A percentile compares a stretch with the other conserved stretches of the same genome.
Evolutionary conservation across 2,888 invertebrate species (phyloP).

Genomic region (Geophilus truncorum): DNA sequence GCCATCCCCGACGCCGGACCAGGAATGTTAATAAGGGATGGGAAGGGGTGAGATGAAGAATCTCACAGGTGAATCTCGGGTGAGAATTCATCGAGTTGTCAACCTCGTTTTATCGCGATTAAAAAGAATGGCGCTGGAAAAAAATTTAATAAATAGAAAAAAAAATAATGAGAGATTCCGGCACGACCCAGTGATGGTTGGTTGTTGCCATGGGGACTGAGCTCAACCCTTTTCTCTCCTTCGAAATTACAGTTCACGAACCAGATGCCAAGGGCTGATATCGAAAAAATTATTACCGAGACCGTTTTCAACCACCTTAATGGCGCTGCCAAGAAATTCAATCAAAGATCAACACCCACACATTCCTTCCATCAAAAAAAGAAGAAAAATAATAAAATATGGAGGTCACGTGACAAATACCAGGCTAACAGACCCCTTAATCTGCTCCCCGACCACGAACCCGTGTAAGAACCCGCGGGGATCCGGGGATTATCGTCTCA

Average conservation of each 20-base stretch:
- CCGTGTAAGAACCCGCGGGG: neutral
- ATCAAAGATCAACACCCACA: neutral
- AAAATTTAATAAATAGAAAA: neutral
- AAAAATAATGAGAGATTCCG: neutral
- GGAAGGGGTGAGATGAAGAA: neutral
- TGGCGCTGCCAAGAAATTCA: neutral
- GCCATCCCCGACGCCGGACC: neutral
- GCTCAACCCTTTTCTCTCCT: neutral
- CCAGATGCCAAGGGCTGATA: neutral
- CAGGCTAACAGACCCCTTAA: neutral
- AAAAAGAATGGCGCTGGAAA: neutral
- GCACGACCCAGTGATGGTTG: neutral
- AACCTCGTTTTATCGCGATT: neutral
- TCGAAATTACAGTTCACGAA: neutral
- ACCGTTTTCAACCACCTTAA: too few species aligned
- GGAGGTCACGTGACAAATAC: neutral
- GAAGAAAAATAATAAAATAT: neutral
- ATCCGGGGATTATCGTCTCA: neutral
- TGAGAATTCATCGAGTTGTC: conserved; percentile 4
- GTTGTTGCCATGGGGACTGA: neutral
- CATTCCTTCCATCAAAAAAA: neutral
- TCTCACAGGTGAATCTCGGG: neutral
- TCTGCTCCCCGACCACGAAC: neutral
- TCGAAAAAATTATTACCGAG: neutral
- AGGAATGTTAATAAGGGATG: neutral